Evolutionary conservation across 2,888 invertebrate species (phyloP), one percentile per base, ranked within the genome.

Genomic region (Epinotia bilunana): DNA sequence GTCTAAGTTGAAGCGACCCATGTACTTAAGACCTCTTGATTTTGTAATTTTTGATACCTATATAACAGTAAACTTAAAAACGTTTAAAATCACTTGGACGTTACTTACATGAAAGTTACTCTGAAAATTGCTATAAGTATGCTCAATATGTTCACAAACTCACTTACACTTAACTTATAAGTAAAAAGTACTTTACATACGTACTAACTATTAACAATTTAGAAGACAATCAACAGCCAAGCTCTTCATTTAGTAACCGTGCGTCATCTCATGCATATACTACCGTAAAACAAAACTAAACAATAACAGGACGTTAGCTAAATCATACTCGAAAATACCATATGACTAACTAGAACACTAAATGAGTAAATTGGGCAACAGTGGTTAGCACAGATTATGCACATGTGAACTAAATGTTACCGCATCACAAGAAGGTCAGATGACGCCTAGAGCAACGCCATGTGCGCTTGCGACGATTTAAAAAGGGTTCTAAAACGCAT

Each of bases 351-450:
- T 61, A 46, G 23, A 49, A 28, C 11, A 68, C 18, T 57, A 57
- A 46, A 49, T 46, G 12, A 18, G 16, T 58, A 64, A 70, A 74
- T 70, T 64, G 39, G 60, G 64, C 23, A 70, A 74, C 49, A 77
- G 65, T 73, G 69, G 76, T 81, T 79, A 82, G 80, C 81, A 80
- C 74, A 77, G 83, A 85, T 85, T 85, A 70, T 67, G 33, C 83
- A 84, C 79, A 82, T 84, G 84, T 79, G 79, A 73, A 77, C 78
- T 80, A 81, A 81, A 80, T 82, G 81, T 77, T 82, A 77, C 77
- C 75, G 70, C 75, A 79, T 77, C 81, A 81, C 63, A 77, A 72
- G 68, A 77, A 73, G 72, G 71, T 77, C 78, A 72, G 68, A 76
- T 49, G 60, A 75, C 61, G 63, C 68, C 63, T 46, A 23, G 49